Evolutionary conservation across 2,888 invertebrate species (phyloP), one percentile per base, ranked within the genome.

Genomic region (Druceiella hillmani): DNA sequence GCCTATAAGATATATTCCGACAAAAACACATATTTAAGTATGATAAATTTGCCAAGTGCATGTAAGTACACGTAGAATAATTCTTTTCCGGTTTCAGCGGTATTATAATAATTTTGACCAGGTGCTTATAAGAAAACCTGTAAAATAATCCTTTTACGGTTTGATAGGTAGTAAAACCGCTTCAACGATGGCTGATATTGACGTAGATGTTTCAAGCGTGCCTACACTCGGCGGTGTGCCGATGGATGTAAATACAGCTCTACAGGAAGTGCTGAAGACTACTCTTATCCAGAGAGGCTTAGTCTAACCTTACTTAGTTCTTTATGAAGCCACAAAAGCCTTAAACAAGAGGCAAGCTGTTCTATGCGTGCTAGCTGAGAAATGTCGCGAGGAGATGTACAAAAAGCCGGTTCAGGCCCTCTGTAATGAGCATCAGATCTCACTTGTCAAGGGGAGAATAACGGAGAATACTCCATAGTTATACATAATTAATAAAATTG

Each of bases 291-390:
- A 90, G 56, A 95, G 95, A 58, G 97, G 97, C 42, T 81, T 99
- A 27, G 90, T 95, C 13, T 88, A 94, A n/a, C n/a, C n/a, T n/a
- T n/a, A n/a, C n/a, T n/a, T n/a, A 62, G 99, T 99, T 44, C 81
- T 99, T 35, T 95, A 97, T 55, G 95, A 99, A 74, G 89, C 94
- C 53, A 89, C 95, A 51, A 99, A 99, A 67, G 91, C 91, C 50
- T 79, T 99, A 44, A 99, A 99, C 79, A 98, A 97, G 76, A 87
- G 98, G 61, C 90, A 93, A 76, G 99, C 98, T 36, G 86, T 91
- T 55, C 77, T 99, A 51, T 97, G 97, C 60, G 89, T 99, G 43
- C 73, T 99, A 55, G 97, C 99, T 43, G 95, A 97, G 67, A 97
- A 97, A 70, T 98, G 98, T 61, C 97, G 99, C 57, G 98, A 99